Evolutionary conservation across 1,140 invertebrate species (phyloP).

Genomic region (Drosophila elegans): DNA sequence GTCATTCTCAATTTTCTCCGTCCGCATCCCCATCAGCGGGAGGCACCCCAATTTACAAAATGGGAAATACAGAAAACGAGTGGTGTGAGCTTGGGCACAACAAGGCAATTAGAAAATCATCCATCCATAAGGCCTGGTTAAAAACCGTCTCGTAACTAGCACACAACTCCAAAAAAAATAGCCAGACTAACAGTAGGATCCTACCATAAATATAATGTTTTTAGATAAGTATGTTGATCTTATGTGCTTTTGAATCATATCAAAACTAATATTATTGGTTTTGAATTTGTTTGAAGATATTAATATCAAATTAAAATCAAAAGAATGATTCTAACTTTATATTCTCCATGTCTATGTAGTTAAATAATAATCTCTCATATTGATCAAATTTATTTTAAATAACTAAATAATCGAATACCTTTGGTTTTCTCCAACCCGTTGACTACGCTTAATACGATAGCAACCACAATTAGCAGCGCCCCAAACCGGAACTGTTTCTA

Average conservation of each 20-base stretch:
- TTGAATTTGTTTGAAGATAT: too few species aligned
- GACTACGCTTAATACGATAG: constrained; percentile 6
- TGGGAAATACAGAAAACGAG: constrained; percentile 1
- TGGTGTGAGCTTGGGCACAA: constrained; percentile 4
- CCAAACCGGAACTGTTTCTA: constrained; percentile 38
- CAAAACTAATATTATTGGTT: too few species aligned
- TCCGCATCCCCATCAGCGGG: not conserved
- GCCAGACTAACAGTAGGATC: not conserved
- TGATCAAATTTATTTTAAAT: too few species aligned
- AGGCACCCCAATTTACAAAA: constrained; percentile 14
- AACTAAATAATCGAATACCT: too few species aligned
- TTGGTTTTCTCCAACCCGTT: too few species aligned
- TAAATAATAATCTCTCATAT: too few species aligned
- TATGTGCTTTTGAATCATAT: too few species aligned
- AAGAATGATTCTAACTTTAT: too few species aligned
- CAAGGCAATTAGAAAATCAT: constrained; percentile 49
- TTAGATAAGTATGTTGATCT: too few species aligned
- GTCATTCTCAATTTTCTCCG: constrained; percentile 37
- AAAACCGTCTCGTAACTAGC: constrained; percentile 2
- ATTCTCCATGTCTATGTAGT: too few species aligned
- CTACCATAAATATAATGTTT: too few species aligned
- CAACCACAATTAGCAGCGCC: constrained; percentile 19
- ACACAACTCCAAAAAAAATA: constrained; percentile 1
- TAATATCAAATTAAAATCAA: too few species aligned
- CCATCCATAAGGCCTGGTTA: constrained; percentile 25